Conservation (phyloP, 2,888 invertebrate species). For the Leptopilina syphax region DNA sequence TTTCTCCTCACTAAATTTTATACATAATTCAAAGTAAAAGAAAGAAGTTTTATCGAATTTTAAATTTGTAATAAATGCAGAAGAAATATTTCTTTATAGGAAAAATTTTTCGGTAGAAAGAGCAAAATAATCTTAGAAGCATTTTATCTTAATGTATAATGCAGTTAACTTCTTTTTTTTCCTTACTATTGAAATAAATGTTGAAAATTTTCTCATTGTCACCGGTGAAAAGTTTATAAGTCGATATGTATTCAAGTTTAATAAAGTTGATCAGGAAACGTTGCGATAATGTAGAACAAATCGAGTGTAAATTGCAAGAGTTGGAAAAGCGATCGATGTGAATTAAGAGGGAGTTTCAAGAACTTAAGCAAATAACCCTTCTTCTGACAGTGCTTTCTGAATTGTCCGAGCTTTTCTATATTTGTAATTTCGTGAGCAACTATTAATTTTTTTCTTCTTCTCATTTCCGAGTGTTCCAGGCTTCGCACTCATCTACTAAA, state of each 20-base stretch:
- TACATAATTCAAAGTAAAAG: too few relatives aligned
- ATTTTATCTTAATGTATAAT: background rate
- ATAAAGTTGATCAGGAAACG: conserved; percentile 27
- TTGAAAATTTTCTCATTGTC: background rate
- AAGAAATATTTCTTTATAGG: too few relatives aligned
- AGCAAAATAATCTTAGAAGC: too few relatives aligned
- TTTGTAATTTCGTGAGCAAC: background rate
- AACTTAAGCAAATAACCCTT: conserved; percentile 35
- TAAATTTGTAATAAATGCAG: too few relatives aligned
- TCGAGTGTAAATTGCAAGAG: conserved; percentile 34
- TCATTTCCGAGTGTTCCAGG: background rate
- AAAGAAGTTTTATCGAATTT: too few relatives aligned
- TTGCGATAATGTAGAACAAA: conserved; percentile 35
- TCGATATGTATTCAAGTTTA: conserved; percentile 11
- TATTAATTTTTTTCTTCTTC: conserved; percentile 26
- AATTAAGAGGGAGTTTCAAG: conserved; percentile 37
- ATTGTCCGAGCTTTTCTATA: conserved; percentile 30
- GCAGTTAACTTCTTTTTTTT: too few relatives aligned
- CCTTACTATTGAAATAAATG: background rate
- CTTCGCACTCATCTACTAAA: too few relatives aligned
- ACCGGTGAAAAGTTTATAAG: background rate
- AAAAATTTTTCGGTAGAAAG: too few relatives aligned
- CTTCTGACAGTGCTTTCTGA: conserved; percentile 16
- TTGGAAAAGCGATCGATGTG: conserved; percentile 20
- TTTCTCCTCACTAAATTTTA: too few relatives aligned